These are phyloP conservation scores for Cariama cristata DNA, from an alignment of 2,113 vertebrate genomes.

Conservation along the genomic window DNA sequence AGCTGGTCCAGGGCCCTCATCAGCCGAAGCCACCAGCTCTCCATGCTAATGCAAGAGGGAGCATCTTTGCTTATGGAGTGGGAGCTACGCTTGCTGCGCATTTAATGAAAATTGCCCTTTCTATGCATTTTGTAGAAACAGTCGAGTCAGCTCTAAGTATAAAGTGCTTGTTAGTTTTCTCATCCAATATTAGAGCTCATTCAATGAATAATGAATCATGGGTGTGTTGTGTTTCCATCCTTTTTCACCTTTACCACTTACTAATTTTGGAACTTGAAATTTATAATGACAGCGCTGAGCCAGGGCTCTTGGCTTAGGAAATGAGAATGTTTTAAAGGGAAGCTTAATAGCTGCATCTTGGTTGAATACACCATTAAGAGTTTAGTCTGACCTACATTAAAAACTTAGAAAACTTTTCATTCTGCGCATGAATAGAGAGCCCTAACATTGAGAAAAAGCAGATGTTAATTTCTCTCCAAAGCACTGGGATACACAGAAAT, in stretches of 20 bases:
- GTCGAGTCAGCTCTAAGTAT: neutral
- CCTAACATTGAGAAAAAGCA: neutral
- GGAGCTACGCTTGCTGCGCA: neutral
- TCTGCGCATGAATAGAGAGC: neutral
- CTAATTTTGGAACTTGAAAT: conserved; percentile 42
- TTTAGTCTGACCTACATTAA: neutral
- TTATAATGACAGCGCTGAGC: neutral
- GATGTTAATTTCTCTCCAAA: neutral
- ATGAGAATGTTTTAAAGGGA: neutral
- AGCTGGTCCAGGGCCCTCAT: neutral
- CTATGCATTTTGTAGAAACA: neutral
- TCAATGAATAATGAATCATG: conserved; percentile 22
- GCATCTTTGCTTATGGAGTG: neutral
- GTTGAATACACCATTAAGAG: neutral
- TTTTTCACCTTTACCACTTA: conserved; percentile 18
- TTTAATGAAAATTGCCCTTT: neutral
- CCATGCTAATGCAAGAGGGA: neutral
- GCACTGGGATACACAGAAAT: neutral
- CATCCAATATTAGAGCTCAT: neutral
- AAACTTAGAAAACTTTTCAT: neutral
- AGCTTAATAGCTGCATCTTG: neutral
- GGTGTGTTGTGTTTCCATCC: conserved; percentile 2
- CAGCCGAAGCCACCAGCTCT: neutral
- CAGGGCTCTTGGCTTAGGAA: conserved; percentile 7
- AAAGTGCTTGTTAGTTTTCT: neutral